These are phyloP conservation scores for Gadopsis bispinosus DNA, from an alignment of 2,797 vertebrate genomes.

Conservation along the genomic window DNA sequence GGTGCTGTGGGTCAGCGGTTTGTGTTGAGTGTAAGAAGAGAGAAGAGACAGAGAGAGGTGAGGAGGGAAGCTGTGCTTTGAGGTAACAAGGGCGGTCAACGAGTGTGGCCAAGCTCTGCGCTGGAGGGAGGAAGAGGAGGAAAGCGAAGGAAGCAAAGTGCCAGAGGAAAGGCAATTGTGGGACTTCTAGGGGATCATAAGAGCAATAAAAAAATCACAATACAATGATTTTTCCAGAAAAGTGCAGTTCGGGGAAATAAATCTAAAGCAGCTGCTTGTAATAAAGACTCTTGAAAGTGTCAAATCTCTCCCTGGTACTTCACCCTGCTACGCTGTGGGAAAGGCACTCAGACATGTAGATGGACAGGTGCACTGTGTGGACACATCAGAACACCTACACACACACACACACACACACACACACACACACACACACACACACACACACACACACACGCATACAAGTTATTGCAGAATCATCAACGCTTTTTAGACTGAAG, in stretches of 20 bases:
- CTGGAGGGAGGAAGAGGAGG: conserved; percentile 64
- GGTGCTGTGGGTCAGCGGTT: conserved; percentile 72
- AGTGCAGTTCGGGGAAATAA: conserved; percentile 75
- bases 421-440: conserved; percentile 13
- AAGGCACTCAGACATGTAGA: conserved; percentile 61
- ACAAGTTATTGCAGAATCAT: conserved; percentile 41
- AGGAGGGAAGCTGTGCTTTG: conserved; percentile 61
- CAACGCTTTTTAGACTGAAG: conserved; percentile 31
- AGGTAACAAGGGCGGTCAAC: conserved; percentile 61
- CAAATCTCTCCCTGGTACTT: conserved; percentile 57
- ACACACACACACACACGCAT: not conserved
- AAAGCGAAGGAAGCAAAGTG: conserved; percentile 54
- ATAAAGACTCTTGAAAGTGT: conserved; percentile 80
- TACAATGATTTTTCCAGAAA: conserved; percentile 81
- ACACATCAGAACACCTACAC: conserved; percentile 22
- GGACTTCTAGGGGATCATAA: conserved; percentile 71
- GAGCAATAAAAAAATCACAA: conserved; percentile 76
- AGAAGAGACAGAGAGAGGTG: conserved; percentile 70
- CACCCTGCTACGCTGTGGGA: conserved; percentile 58
- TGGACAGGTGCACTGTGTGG: conserved; percentile 71
- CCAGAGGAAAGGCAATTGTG: conserved; percentile 67
- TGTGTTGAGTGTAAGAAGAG: conserved; percentile 73
- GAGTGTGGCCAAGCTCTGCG: conserved; percentile 58
- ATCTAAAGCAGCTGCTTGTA: conserved; percentile 83
- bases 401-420: not conserved